These are phyloP conservation scores for Chymomyza procnemis DNA, from an alignment of 2,888 invertebrate genomes.

Conservation along the genomic window DNA sequence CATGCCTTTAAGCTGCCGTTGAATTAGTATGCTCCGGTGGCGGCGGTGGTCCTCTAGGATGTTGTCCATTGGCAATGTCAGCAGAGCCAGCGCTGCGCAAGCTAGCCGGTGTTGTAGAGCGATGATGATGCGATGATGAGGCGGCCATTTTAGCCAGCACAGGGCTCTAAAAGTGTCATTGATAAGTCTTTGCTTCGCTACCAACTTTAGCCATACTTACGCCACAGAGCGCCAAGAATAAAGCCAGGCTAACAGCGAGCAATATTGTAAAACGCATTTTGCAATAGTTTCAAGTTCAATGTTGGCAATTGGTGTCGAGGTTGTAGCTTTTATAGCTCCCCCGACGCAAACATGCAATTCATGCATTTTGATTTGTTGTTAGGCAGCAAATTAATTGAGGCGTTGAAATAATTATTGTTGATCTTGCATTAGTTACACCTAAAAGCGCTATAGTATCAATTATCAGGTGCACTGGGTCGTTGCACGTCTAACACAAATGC, in stretches of 20 bases:
- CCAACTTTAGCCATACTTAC: neutral
- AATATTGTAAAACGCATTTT: conserved; percentile 49
- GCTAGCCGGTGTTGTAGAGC: conserved; percentile 13
- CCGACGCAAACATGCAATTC: neutral
- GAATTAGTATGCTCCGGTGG: conserved; percentile 5
- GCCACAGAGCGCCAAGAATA: conserved; percentile 47
- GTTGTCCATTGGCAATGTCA: conserved; percentile 27
- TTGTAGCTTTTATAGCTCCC: conserved; percentile 41
- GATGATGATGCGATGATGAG: conserved; percentile 20
- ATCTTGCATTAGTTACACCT: conserved; percentile 5
- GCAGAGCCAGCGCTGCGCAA: conserved; percentile 20
- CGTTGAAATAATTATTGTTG: conserved; percentile 17
- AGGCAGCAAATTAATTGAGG: conserved; percentile 42
- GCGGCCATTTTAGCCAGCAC: conserved; percentile 8
- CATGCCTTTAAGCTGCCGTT: neutral
- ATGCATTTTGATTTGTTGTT: conserved; percentile 37
- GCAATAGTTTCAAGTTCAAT: neutral
- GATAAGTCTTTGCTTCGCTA: neutral
- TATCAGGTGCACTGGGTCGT: conserved; percentile 48
- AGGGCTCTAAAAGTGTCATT: conserved; percentile 3
- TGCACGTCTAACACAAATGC: neutral
- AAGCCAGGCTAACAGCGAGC: conserved; percentile 38
- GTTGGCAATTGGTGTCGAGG: conserved; percentile 38
- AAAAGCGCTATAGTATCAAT: conserved; percentile 32
- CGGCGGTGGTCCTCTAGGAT: conserved; percentile 19